Evolutionary conservation across 1,140 invertebrate genomes (phyloP).

Genomic region (Bilobella aurantiaca): DNA sequence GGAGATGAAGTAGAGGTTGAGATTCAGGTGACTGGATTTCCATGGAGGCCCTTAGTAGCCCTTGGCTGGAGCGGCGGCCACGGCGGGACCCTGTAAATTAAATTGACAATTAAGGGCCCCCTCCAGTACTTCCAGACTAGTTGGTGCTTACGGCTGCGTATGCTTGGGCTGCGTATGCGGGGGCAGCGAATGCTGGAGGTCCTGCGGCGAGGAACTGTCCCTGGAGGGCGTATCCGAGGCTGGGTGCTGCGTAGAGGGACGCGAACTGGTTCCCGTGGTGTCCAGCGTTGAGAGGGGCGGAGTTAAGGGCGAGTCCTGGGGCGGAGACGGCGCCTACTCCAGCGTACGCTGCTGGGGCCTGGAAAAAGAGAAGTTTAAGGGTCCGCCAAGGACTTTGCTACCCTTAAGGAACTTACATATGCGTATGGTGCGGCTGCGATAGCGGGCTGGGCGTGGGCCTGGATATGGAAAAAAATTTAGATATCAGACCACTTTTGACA

Average conservation of each 20-base stretch:
- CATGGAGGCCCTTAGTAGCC: too few relatives aligned
- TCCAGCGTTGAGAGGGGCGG: conserved; percentile 8
- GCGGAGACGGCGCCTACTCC: neutral
- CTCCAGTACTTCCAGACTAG: too few relatives aligned
- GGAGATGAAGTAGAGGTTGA: too few relatives aligned
- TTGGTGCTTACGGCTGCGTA: too few relatives aligned
- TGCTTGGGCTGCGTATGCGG: conserved; percentile 2
- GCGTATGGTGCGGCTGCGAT: conserved; percentile 10
- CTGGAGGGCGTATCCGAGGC: conserved; percentile 25
- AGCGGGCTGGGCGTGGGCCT: neutral
- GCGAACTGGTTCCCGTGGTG: neutral
- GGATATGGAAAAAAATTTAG: too few relatives aligned
- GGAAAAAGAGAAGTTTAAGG: neutral
- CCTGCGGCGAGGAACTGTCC: neutral
- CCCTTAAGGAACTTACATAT: neutral
- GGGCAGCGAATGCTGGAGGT: neutral
- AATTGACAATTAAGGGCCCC: too few relatives aligned
- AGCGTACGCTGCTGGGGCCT: neutral
- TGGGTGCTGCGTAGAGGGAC: neutral
- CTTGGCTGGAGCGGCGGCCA: too few relatives aligned
- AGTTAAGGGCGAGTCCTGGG: conserved; percentile 3
- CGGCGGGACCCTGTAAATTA: too few relatives aligned
- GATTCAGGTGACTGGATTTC: too few relatives aligned
- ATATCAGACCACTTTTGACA: too few relatives aligned
- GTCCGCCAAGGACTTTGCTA: neutral